Percentiles rank a stretch among this genome's conserved stretches.
phyloP scores from a whole-genome alignment of 2,797 vertebrate genomes.

The Sebastes jordani region DNA sequence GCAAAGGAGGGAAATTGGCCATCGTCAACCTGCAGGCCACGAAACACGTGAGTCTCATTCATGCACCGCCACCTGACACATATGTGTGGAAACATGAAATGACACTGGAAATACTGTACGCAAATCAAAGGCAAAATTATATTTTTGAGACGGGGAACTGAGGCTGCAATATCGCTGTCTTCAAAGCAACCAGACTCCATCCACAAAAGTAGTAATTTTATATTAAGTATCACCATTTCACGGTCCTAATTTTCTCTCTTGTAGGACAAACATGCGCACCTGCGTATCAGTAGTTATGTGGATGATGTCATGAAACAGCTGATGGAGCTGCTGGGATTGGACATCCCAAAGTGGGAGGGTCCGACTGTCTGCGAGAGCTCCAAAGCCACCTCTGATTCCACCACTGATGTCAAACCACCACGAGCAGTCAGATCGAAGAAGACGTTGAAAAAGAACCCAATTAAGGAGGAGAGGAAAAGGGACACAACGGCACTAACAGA shows the following conservation, averaged over 20 bases:
- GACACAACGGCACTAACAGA: conserved; percentile 22
- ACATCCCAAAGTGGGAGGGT: conserved; percentile 90
- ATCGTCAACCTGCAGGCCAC: conserved; percentile 96
- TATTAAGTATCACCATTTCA: background rate
- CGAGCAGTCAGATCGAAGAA: conserved; percentile 18
- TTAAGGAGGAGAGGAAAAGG: conserved; percentile 64
- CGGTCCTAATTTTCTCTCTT: background rate
- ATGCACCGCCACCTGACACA: background rate
- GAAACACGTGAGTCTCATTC: conserved; percentile 88
- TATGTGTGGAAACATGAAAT: background rate
- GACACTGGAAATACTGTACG: background rate
- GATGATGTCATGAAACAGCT: conserved; percentile 91
- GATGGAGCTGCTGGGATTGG: conserved; percentile 89
- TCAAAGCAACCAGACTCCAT: too few relatives aligned
- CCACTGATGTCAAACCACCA: conserved; percentile 35
- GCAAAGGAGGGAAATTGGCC: conserved; percentile 91
- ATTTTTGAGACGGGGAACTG: too few relatives aligned
- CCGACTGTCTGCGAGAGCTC: conserved; percentile 84
- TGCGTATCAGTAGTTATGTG: conserved; percentile 91
- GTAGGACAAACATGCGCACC: conserved; percentile 90
- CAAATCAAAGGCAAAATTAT: background rate
- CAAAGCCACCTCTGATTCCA: background rate
- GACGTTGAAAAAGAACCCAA: conserved; percentile 57
- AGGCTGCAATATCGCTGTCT: too few relatives aligned
- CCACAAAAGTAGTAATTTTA: too few relatives aligned